These are phyloP conservation scores for Papilio aristodemus DNA, from an alignment of 1,140 invertebrate genomes.

Conservation along the genomic window DNA sequence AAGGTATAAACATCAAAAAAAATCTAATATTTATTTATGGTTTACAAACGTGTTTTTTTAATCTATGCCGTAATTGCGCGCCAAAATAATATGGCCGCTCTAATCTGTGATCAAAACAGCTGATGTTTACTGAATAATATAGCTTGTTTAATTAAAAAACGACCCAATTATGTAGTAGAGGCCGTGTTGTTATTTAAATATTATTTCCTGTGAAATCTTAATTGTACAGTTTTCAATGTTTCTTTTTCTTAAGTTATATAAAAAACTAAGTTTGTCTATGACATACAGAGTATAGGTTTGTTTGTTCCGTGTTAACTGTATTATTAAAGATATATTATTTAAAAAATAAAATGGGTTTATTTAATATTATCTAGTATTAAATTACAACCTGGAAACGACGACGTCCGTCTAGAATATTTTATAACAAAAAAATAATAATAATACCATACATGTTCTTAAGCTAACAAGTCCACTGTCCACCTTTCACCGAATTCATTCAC, in stretches of 20 bases:
- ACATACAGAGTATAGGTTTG: too few species aligned
- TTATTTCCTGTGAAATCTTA: slow-evolving; percentile 13
- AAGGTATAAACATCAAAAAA: neutral
- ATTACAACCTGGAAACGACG: too few species aligned
- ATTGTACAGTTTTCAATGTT: neutral
- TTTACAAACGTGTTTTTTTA: slow-evolving; percentile 27
- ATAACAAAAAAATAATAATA: too few species aligned
- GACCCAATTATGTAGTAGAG: slow-evolving; percentile 3
- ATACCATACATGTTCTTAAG: too few species aligned
- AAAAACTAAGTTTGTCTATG: neutral
- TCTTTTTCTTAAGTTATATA: neutral
- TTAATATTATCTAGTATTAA: too few species aligned
- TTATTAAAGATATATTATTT: too few species aligned
- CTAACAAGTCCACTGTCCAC: too few species aligned
- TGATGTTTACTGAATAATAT: slow-evolving; percentile 17
- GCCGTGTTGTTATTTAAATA: neutral
- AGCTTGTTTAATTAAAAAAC: slow-evolving; percentile 6
- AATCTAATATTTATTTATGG: slow-evolving; percentile 24
- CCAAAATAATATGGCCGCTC: slow-evolving; percentile 20
- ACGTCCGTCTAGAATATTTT: too few species aligned
- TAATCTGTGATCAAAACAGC: slow-evolving; percentile 15
- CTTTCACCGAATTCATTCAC: too few species aligned
- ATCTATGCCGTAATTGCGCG: slow-evolving; percentile 22
- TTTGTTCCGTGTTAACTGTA: too few species aligned
- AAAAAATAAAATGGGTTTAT: too few species aligned